Base-by-base conservation (phyloP, 2,113 vertebrate species). In the Malurus cyaneus region DNA sequence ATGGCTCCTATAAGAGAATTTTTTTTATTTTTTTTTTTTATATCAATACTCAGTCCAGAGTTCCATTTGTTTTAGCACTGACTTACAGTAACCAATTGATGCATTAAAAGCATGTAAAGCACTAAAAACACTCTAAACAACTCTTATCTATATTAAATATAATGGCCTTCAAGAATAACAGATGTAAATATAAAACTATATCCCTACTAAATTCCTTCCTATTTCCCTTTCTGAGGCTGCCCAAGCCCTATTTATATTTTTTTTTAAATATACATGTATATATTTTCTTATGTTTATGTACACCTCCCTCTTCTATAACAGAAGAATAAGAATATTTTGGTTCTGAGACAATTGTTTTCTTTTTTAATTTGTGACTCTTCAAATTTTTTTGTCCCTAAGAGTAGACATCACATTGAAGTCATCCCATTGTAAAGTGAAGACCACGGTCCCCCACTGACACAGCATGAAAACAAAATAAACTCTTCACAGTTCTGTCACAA, bases 1-100 rank as follows among this genome's bases (percentile, higher is more conserved):
- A 57, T 39, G 0, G 28, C 5, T 71, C 12, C 4, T 77, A 1
- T 54, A 25, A 42, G 46, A 52, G 1, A 25, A 12, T n/a, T 54
- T 25, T 13, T 7, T 9, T 14, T 29, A n/a, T 36, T 53, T 39
- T 39, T 53, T 50, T 44, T 59, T 10, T 5, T 12, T 61, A 39
- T 44, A 14, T 50, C 52, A 24, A 5, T 34, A 23, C 13, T 57
- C 31, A 36, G 4, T 67, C 24, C 44, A 78, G 34, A 56, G 13
- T 56, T 65, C 9, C 6, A 47, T 80, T 73, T 7, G 52, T 53
- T 92, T 86, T 77, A 18, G 80, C 47, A 34, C 17, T 73, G 29
- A 52, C 24, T 18, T 23, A 8, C 6, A 52, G 29, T 36, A 77
- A 85, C 32, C 29, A 36, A 7, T 2, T 18, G 18, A 46, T 60